phyloP scores from a whole-genome alignment of 2,797 vertebrate species.

The Vultur gryphus region DNA sequence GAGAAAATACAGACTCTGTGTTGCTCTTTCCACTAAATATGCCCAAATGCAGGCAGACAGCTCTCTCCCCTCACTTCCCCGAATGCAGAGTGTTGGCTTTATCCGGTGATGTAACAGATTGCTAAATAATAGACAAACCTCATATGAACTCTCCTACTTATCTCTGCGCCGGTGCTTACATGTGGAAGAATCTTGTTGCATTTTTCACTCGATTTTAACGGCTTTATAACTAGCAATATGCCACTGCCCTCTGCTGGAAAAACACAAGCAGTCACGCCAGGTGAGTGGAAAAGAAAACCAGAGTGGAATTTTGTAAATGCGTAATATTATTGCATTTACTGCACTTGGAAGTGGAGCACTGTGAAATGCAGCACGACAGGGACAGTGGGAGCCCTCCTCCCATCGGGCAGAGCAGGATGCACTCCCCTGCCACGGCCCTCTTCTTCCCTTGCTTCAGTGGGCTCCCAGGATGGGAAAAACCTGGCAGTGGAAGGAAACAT shows the following conservation, averaged over 20 bases:
- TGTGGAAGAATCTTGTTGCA: background rate
- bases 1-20: background rate
- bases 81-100: background rate
- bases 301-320: background rate
- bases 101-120: constrained; percentile 37
- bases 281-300: background rate
- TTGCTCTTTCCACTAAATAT: background rate
- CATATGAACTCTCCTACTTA: constrained; percentile 51
- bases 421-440: fast-evolving
- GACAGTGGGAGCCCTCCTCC: background rate
- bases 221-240: background rate
- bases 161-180: background rate
- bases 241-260: constrained; percentile 70
- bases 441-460: background rate
- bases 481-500: background rate
- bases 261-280: background rate
- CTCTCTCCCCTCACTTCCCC: background rate
- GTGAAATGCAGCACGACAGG: background rate
- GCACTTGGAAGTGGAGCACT: background rate
- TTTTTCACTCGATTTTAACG: background rate
- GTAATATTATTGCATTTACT: background rate
- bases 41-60: constrained; percentile 30
- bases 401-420: background rate
- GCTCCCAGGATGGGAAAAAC: background rate
- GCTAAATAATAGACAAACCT: constrained; percentile 58